Conservation (phyloP, 2,888 invertebrate genomes). For the Patella pellucida region DNA sequence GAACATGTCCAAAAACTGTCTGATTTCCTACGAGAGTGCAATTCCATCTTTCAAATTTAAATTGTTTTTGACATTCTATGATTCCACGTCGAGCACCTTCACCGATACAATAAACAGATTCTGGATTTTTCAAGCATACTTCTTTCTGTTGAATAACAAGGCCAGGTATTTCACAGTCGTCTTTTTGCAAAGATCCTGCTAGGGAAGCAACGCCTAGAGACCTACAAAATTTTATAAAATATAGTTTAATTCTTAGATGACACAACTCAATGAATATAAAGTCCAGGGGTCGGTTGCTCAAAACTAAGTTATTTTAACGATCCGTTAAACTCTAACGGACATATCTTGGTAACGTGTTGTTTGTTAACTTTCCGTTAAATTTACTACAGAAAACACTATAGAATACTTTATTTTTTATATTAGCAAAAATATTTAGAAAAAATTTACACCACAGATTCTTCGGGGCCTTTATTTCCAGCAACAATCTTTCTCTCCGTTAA, state of each 20-base stretch:
- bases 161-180: conserved; percentile 57
- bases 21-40: conserved; percentile 71
- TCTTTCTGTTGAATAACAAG: conserved; percentile 69
- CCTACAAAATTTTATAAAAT: conserved; percentile 36
- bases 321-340: no score
- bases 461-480: no score
- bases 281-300: no score
- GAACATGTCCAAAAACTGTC: conserved; percentile 73
- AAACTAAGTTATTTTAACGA: no score
- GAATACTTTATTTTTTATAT: no score
- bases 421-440: no score
- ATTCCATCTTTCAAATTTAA: conserved; percentile 76
- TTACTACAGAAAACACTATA: no score
- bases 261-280: neutral
- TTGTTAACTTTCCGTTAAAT: no score
- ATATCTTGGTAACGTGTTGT: no score
- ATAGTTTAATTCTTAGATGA: neutral
- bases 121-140: conserved; percentile 73
- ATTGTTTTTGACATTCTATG: conserved; percentile 75
- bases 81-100: conserved; percentile 75
- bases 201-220: conserved; percentile 61
- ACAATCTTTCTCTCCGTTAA: no score
- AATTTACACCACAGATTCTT: no score
- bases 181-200: conserved; percentile 41
- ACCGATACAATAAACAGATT: conserved; percentile 74